Evolutionary conservation across 2,113 vertebrate genomes (phyloP).

Genomic region (Delphinapterus leucas): DNA sequence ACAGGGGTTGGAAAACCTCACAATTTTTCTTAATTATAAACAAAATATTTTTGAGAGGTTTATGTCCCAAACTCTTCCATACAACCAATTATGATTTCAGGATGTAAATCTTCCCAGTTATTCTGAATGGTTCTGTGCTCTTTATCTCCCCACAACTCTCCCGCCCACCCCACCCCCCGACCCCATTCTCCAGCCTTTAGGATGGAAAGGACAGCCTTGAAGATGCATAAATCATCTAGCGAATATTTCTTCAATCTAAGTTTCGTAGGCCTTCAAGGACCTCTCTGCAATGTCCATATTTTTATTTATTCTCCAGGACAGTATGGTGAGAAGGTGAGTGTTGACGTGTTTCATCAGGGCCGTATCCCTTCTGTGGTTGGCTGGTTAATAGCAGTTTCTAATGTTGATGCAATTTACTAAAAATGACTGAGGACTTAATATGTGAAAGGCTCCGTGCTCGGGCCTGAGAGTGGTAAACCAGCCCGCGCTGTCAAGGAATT

Average conservation of each 20-base stretch:
- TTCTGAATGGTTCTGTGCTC: neutral
- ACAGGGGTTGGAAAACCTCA: neutral
- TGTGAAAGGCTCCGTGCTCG: neutral
- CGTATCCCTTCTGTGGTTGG: neutral
- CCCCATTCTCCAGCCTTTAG: neutral
- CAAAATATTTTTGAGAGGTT: neutral
- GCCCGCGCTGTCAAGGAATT: neutral
- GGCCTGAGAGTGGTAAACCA: neutral
- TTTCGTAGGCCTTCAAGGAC: neutral
- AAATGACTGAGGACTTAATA: neutral
- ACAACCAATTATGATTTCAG: neutral
- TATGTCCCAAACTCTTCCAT: neutral
- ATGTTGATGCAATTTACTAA: constrained; percentile 8
- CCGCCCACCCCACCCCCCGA: neutral
- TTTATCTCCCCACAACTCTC: neutral
- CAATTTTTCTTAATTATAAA: neutral
- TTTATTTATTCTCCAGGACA: neutral
- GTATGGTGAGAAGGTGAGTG: neutral
- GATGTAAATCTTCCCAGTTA: neutral
- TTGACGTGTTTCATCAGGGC: neutral
- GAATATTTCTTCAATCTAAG: neutral
- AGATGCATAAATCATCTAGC: neutral
- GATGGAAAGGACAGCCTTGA: neutral
- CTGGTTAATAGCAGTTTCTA: neutral
- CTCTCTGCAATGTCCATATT: neutral